Evolutionary conservation across 2,888 invertebrate species (phyloP), one percentile per base, ranked within the genome.

Genomic region (Petrolisthes manimaculis): DNA sequence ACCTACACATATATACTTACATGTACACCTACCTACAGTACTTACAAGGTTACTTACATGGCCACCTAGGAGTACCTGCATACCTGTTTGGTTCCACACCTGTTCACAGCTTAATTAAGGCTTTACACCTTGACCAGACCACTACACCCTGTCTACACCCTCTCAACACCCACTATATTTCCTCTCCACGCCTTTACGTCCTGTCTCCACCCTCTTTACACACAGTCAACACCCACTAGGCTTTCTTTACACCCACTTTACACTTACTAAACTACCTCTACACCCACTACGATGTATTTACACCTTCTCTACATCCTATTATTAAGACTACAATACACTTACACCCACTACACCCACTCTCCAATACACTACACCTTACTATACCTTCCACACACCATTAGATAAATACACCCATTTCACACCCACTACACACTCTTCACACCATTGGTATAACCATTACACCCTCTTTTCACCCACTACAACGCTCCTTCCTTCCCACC

Each of bases 61-160:
- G 37, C 37, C 37, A 37, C 37, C 37, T 37, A 37, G 37, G 37
- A 37, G 12, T 61, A 61, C 61, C 21, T n/a, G n/a, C 71, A 71
- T 71, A 71, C n/a, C 71, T 71, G 71, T 71, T 71, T 71, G 21
- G 12, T 71, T 71, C 71, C 71, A 71, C 71, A 71, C n/a, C 71
- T 71, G 71, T 6, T 61, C 77, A 24, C 21, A 21, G 9, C 12
- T 51, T 37, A 53, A 77, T 77, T 77, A 37, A 24, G 67, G 9
- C 77, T 6, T 71, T 77, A 37, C 77, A 77, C 77, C 77, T 53
- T 77, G 51, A 77, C 51, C 77, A 77, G 18, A 14, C 77, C n/a
- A 9, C n/a, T 21, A n/a, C 61, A 61, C 61, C 61, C 61, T 9
- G 61, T 61, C 61, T 61, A 61, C 61, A 61, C 9, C 61, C 61